Conservation (phyloP, 2,797 vertebrate genomes). For the Chelon auratus region DNA sequence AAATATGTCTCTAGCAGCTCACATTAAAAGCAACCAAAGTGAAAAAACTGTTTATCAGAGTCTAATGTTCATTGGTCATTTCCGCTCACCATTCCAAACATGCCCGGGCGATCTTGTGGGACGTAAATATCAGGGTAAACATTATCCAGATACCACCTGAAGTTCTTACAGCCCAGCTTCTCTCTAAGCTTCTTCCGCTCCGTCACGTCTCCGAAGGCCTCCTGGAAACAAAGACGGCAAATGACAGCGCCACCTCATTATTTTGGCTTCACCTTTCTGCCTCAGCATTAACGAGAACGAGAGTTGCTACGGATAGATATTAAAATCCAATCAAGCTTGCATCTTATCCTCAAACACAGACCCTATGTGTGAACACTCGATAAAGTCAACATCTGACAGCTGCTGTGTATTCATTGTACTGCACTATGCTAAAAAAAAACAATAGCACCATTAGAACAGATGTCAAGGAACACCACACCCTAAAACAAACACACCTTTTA, state of each 20-base stretch:
- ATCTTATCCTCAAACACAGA: not conserved
- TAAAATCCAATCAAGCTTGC: not conserved
- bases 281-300: not conserved
- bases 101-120: conserved; percentile 91
- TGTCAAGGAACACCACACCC: not conserved
- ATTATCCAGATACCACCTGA: conserved; percentile 94
- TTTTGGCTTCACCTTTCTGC: not conserved
- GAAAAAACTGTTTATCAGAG: not conserved
- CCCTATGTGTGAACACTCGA: not conserved
- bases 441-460: conserved; percentile 54
- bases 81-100: conserved; percentile 93
- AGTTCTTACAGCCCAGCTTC: conserved; percentile 91
- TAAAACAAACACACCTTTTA: not conserved
- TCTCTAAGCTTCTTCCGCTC: conserved; percentile 87
- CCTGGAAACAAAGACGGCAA: conserved; percentile 80
- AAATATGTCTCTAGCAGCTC: not conserved
- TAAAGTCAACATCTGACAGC: conserved; percentile 5
- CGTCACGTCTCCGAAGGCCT: conserved; percentile 94
- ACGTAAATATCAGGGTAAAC: conserved; percentile 93
- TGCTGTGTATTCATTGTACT: conserved; percentile 12
- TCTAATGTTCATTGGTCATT: not conserved
- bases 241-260: not conserved
- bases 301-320: not conserved
- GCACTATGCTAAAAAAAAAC: conserved; percentile 24
- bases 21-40: not conserved